phyloP scores from a whole-genome alignment of 2,113 vertebrate genomes.

The Perccottus glenii region DNA sequence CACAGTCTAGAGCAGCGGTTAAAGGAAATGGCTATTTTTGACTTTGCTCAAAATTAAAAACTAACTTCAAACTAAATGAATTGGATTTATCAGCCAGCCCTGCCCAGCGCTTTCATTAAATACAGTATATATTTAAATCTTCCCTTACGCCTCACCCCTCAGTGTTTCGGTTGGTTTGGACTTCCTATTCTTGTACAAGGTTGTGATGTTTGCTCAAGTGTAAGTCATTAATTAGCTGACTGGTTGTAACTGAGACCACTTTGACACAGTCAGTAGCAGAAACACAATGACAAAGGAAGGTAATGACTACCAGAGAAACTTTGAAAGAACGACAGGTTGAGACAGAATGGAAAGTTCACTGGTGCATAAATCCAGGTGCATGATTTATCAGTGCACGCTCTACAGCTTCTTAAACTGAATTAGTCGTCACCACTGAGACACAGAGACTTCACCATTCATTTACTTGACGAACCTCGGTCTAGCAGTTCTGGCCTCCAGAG shows the following conservation, averaged over 20 bases:
- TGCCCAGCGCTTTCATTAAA: too few species aligned
- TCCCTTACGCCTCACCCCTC: too few species aligned
- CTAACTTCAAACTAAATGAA: too few species aligned
- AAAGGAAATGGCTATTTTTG: too few species aligned
- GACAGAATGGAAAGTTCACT: constrained; percentile 7
- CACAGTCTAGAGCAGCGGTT: too few species aligned
- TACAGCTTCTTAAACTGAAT: constrained; percentile 45
- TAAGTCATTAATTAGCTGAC: constrained; percentile 17
- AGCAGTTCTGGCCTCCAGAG: constrained; percentile 27
- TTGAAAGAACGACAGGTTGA: constrained; percentile 3
- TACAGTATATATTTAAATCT: too few species aligned
- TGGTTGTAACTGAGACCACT: constrained; percentile 10
- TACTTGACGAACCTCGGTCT: constrained; percentile 49
- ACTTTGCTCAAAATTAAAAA: too few species aligned
- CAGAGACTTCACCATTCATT: constrained; percentile 54
- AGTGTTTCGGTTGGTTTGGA: too few species aligned
- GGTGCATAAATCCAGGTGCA: constrained; percentile 51
- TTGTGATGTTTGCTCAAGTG: too few species aligned
- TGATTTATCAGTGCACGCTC: constrained; percentile 52
- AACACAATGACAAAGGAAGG: constrained; percentile 13
- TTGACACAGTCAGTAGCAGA: not conserved
- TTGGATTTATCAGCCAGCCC: too few species aligned
- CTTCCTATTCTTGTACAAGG: too few species aligned
- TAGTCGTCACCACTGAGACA: constrained; percentile 52
- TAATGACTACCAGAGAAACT: constrained; percentile 3